Evolutionary conservation across 2,113 vertebrate genomes (phyloP).

Genomic region (Cavia aperea): DNA sequence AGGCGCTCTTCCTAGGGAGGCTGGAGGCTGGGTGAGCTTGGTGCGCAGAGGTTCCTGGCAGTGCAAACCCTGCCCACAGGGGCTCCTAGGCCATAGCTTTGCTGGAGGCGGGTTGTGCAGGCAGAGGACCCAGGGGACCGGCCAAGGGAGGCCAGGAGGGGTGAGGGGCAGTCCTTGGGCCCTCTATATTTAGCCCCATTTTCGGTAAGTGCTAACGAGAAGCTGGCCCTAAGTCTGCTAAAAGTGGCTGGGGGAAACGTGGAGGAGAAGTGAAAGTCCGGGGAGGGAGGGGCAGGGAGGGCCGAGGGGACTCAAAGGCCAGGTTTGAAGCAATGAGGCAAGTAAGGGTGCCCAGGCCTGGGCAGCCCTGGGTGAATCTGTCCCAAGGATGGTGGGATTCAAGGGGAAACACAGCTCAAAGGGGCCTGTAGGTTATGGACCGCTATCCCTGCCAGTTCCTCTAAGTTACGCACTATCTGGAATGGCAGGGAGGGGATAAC

Average conservation of each 20-base stretch:
- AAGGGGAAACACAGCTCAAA: background rate
- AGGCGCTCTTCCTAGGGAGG: constrained; percentile 23
- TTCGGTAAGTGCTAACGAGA: constrained; percentile 73
- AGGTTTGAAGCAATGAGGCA: background rate
- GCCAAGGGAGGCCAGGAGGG: constrained; percentile 39
- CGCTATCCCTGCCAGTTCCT: background rate
- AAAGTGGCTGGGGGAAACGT: constrained; percentile 72
- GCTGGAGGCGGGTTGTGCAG: constrained; percentile 19
- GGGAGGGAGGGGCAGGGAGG: constrained; percentile 30
- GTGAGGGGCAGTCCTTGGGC: constrained; percentile 63
- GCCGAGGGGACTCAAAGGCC: background rate
- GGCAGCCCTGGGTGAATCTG: background rate
- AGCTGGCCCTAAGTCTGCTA: constrained; percentile 71
- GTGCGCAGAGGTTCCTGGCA: constrained; percentile 59
- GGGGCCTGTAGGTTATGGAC: background rate
- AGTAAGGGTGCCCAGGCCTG: background rate
- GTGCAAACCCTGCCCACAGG: constrained; percentile 25
- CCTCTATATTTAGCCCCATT: constrained; percentile 72
- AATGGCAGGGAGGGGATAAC: background rate
- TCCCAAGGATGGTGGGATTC: background rate
- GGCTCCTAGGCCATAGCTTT: constrained; percentile 40
- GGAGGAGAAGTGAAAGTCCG: constrained; percentile 75
- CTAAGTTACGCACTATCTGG: background rate
- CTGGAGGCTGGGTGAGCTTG: constrained; percentile 38
- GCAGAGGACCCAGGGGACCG: constrained; percentile 62